Base-by-base conservation (phyloP, 2,888 invertebrate species). In the Yponomeuta cagnagella region DNA sequence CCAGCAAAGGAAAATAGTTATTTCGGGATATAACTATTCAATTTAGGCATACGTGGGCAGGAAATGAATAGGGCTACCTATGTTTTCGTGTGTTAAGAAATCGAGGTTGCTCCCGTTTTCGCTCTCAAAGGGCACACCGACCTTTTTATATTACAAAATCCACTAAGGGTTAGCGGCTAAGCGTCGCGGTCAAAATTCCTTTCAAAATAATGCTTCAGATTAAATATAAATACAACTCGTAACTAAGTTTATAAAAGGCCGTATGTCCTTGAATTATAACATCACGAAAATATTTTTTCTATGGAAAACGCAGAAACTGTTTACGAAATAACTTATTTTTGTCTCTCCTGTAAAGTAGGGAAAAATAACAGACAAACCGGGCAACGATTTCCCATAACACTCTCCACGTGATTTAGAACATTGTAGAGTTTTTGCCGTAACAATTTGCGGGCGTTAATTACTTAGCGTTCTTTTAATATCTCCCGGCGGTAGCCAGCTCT, bases 381-480 rank as follows among this genome's bases (percentile, higher is more conserved):
- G 33, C 2, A 33, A 43, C 43, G 43, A 8, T 43, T 43, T 43
- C 43, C 8, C 43, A 43, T 43, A 43, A 43, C 43, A 43, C 33
- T 33, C 33, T 0, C 1, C 33, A 5, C 33, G 33, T 43, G 43
- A 43, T 43, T 58, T 58, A 65, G 9, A 65, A 31, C 30, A 31
- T 30, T 65, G 10, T 9, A 31, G 33, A 8, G 9, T 65, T 23
- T 31, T 1, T 31, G 31, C 31, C 33, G 65, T 33, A 65, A 65
- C 31, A 65, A 65, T 78, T 80, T 79, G 77, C 78, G 76, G 77
- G 78, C 79, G 80, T 82, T 83, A 82, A 83, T 84, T 84, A 78
- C 78, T 74, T 68, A 52, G 23, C 73, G 74, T 76, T 79, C 80
- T 82, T 81, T 81, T 82, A 83, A 85, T 85, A 84, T 81, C 84